A percentile compares a stretch with the other conserved stretches of the same genome.
Evolutionary conservation across 2,113 vertebrate genomes (phyloP).

Genomic region (Phylloscopus whistleri): DNA sequence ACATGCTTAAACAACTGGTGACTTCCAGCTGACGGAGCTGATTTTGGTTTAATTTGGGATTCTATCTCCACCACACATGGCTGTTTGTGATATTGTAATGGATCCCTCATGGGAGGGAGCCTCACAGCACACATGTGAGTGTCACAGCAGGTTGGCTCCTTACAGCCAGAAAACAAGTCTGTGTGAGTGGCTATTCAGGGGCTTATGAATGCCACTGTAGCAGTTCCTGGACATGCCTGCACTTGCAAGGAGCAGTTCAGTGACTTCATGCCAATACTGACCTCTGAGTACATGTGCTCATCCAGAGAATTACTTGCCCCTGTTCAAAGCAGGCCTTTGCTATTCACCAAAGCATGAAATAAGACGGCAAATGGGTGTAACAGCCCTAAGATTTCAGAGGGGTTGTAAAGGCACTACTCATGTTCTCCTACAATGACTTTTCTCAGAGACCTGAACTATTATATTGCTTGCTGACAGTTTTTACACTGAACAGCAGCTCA

Average conservation of each 20-base stretch:
- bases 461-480: neutral
- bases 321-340: neutral
- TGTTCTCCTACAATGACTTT: neutral
- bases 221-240: neutral
- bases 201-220: neutral
- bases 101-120: neutral
- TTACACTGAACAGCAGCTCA: neutral
- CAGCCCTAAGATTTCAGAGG: neutral
- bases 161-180: neutral
- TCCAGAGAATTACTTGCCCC: neutral
- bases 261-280: neutral
- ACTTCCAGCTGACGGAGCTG: neutral
- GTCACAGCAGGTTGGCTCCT: neutral
- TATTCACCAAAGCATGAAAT: neutral
- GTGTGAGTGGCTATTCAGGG: neutral
- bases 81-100: neutral
- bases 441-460: neutral
- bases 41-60: neutral
- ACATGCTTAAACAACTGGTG: neutral
- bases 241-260: neutral
- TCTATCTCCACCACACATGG: accelerated
- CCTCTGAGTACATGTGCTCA: accelerated
- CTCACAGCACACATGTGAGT: neutral
- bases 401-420: neutral
- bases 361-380: neutral